These are phyloP conservation scores for Chlorops oryzae DNA, from an alignment of 1,140 invertebrate species.

Conservation along the genomic window DNA sequence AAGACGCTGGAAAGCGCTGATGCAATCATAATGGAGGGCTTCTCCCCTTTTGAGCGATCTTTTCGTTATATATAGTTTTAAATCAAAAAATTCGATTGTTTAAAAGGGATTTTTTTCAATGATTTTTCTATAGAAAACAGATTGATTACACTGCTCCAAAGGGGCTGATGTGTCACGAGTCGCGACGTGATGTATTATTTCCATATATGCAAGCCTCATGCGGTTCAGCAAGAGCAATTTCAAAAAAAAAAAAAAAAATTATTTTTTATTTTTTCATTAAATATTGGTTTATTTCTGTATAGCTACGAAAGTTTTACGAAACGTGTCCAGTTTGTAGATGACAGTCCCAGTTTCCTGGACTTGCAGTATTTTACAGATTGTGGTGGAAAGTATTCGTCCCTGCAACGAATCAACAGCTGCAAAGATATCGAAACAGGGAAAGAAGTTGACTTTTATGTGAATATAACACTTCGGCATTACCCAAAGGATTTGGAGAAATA, in stretches of 20 bases:
- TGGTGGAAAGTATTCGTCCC: slow-evolving; percentile 38
- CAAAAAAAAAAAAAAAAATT: neutral
- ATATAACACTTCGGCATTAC: slow-evolving; percentile 52
- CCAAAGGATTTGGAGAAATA: slow-evolving; percentile 48
- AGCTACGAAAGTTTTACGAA: slow-evolving; percentile 54
- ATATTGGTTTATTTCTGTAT: neutral
- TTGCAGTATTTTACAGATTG: slow-evolving; percentile 56
- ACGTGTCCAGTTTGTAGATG: slow-evolving; percentile 54
- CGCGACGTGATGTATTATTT: too few species aligned
- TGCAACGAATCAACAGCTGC: slow-evolving; percentile 50
- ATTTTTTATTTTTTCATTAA: neutral
- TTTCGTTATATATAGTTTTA: neutral
- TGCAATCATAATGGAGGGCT: neutral
- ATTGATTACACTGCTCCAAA: too few species aligned
- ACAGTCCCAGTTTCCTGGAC: slow-evolving; percentile 49
- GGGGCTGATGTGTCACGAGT: too few species aligned
- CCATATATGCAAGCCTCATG: too few species aligned
- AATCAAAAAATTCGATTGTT: neutral
- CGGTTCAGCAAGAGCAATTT: too few species aligned
- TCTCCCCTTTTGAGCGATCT: neutral
- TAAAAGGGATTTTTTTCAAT: too few species aligned
- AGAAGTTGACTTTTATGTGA: slow-evolving; percentile 54
- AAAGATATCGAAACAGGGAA: slow-evolving; percentile 53
- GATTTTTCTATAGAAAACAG: too few species aligned
- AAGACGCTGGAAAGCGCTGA: too few species aligned